Evolutionary conservation across 2,888 invertebrate species (phyloP), one percentile per base, ranked within the genome.

Genomic region (Drosophila engyochracea): DNA sequence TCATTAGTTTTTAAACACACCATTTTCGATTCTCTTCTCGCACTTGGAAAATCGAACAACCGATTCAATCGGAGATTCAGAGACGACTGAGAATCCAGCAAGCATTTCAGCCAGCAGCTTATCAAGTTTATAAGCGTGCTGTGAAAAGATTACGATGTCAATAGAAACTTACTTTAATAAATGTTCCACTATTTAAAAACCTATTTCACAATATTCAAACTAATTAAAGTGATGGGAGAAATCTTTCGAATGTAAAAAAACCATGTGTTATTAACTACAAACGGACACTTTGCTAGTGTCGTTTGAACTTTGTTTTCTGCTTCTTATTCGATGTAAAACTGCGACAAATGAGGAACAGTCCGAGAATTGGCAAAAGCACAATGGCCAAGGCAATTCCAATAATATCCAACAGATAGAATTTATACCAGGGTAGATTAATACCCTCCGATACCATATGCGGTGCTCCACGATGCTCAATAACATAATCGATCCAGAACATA

Each of bases 401-500:
- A 2, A 93, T 82, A 65, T 93, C 94, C 9, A 94, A 19, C 5
- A 93, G 76, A 67, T 92, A 91, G 41, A 91, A 92, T 55, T 92
- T 85, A 61, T 92, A 93, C 93, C 92, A 93, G 4, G 84, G 69
- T 6, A 93, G 66, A 30, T 92, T 82, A 12, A 88, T 53, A 0
- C 91, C 91, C 0, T 90, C 88, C 0, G 93, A 85, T 2, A 91
- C 83, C 41, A 94, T 54, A 54, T 93, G 92, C 0, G 88, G 83
- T 0, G 93, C 93, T 1, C 94, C 94, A 4, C 92, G 91, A 71
- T 94, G 91, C 9, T 92, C 82, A 5, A 93, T 89, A 0, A 93
- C 91, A 67, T 93, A 93, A 41, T 94, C 91, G 14, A 93, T 91
- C 94, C 93, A 93, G 78, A 91, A 94, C 68, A 93, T 90, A 1